These are phyloP conservation scores for Allacma fusca DNA, from an alignment of 2,888 invertebrate genomes.

Conservation along the genomic window DNA sequence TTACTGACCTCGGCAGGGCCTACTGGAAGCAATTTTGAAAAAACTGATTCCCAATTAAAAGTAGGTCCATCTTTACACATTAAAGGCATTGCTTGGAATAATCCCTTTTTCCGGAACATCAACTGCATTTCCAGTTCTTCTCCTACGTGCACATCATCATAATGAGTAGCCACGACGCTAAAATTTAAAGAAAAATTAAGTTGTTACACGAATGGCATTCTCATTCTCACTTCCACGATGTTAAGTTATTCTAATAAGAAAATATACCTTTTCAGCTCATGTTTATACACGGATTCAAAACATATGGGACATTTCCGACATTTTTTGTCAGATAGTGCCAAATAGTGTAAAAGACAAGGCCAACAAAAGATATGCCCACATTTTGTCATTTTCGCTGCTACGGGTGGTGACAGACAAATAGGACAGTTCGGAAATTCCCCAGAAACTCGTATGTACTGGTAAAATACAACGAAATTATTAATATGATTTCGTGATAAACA, in stretches of 20 bases:
- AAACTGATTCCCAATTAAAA: constrained; percentile 67
- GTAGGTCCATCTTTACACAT: constrained; percentile 43
- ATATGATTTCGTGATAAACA: neutral
- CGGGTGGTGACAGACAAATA: constrained; percentile 87
- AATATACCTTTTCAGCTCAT: constrained; percentile 85
- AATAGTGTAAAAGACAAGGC: constrained; percentile 92
- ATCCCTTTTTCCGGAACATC: constrained; percentile 82
- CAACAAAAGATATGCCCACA: constrained; percentile 98
- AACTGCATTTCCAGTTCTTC: constrained; percentile 79
- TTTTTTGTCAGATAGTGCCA: constrained; percentile 82
- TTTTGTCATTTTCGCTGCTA: constrained; percentile 88
- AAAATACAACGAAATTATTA: constrained; percentile 3
- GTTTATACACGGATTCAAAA: constrained; percentile 79
- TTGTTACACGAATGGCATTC: neutral
- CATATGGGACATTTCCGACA: constrained; percentile 93
- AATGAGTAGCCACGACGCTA: constrained; percentile 72
- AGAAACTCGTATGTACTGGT: constrained; percentile 52
- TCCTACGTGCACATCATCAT: constrained; percentile 70
- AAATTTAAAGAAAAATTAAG: constrained; percentile 50
- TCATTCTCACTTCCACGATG: too few species aligned
- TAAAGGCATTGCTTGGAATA: constrained; percentile 68
- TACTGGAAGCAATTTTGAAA: constrained; percentile 81
- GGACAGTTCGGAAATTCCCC: constrained; percentile 80
- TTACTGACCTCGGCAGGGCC: constrained; percentile 71
- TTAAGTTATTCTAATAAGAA: too few species aligned